phyloP scores from a whole-genome alignment of 2,888 invertebrate species.

The Tupiocoris notatus region DNA sequence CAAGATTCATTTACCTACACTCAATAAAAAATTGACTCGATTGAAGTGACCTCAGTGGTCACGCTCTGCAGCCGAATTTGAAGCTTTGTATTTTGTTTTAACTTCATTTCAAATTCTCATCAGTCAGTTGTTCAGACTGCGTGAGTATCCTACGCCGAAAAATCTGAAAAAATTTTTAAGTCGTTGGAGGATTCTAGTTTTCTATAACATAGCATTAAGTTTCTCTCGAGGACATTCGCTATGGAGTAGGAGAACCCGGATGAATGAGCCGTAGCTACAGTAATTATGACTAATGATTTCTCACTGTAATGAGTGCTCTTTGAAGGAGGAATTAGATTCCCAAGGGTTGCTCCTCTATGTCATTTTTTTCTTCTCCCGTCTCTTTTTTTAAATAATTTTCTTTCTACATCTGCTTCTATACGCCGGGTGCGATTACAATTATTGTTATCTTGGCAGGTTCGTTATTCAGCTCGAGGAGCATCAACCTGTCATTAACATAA shows the following conservation, averaged over 20 bases:
- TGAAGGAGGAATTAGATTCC: constrained; percentile 21
- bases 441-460: neutral
- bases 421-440: neutral
- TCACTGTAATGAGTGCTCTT: constrained; percentile 20
- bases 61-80: too few relatives aligned
- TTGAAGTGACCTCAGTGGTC: too few relatives aligned
- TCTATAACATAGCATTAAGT: neutral
- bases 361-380: neutral
- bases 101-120: neutral
- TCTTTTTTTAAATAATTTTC: neutral
- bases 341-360: neutral
- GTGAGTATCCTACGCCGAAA: neutral
- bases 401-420: neutral
- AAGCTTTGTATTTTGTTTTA: too few relatives aligned
- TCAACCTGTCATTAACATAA: neutral
- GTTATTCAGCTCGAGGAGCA: neutral
- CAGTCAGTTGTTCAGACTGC: neutral
- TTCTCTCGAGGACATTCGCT: neutral
- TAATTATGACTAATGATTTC: constrained; percentile 30
- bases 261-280: neutral
- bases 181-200: neutral
- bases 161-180: neutral
- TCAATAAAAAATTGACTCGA: too few relatives aligned
- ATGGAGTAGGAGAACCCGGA: neutral
- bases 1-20: too few relatives aligned